Percentiles rank a stretch among this genome's conserved stretches.
These are phyloP conservation scores for Anas flavirostris DNA, from an alignment of 2,797 vertebrate species.

Conservation along the genomic window DNA sequence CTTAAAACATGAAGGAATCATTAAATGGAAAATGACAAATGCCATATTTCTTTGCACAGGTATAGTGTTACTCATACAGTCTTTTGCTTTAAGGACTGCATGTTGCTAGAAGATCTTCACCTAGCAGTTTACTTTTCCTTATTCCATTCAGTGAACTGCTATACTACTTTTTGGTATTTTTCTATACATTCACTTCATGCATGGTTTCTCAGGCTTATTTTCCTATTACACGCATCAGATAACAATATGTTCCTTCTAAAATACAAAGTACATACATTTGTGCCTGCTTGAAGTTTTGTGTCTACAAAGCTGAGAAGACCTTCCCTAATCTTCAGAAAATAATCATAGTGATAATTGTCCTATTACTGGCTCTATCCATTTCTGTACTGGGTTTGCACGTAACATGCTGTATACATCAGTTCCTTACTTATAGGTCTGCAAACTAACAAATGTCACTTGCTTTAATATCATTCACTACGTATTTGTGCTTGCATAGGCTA, in stretches of 20 bases:
- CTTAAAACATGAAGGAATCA: neutral
- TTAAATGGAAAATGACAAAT: neutral
- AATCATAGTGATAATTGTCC: neutral
- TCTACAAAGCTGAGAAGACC: neutral
- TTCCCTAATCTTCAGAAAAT: neutral
- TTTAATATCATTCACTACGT: neutral
- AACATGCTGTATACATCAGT: neutral
- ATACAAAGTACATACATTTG: neutral
- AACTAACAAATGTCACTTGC: neutral
- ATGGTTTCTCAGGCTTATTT: neutral
- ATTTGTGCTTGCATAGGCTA: neutral
- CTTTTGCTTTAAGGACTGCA: neutral
- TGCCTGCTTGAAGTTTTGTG: neutral
- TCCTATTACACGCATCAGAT: neutral
- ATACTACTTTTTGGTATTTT: neutral
- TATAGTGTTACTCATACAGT: neutral
- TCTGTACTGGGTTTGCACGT: neutral
- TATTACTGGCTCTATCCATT: neutral
- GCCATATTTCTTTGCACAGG: neutral
- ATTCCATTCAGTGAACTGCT: neutral
- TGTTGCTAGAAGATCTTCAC: neutral
- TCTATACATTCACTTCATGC: neutral
- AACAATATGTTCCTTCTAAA: neutral
- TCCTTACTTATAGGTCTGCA: neutral
- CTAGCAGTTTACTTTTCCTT: neutral